Conservation (phyloP, 2,888 invertebrate genomes). For the Euzophera pinguis region DNA sequence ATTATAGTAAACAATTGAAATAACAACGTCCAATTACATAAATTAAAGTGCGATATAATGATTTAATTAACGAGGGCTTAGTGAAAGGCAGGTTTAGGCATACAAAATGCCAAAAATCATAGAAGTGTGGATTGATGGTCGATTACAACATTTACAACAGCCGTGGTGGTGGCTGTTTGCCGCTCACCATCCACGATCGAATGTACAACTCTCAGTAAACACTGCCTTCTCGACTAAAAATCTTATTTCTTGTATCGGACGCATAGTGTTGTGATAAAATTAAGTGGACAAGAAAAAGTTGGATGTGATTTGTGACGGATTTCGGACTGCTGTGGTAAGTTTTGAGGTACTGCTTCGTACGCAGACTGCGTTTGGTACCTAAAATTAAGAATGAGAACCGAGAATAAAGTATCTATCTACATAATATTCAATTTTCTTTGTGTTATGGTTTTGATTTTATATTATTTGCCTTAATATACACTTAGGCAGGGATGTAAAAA, state of each 20-base stretch:
- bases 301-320: slow-evolving; percentile 1
- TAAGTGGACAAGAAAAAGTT: neutral
- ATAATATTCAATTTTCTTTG: too few relatives aligned
- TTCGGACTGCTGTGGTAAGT: neutral
- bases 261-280: neutral
- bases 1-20: too few relatives aligned
- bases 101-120: slow-evolving; percentile 1
- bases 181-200: slow-evolving; percentile 25
- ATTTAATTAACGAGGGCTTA: neutral
- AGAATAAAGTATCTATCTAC: too few relatives aligned
- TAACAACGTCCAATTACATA: too few relatives aligned
- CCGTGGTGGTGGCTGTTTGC: slow-evolving; percentile 15
- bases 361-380: neutral
- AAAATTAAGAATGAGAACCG: too few relatives aligned
- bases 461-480: too few relatives aligned
- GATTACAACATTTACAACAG: slow-evolving; percentile 17
- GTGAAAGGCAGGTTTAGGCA: neutral
- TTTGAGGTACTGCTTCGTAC: neutral
- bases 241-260: neutral
- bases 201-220: slow-evolving; percentile 26
- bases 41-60: too few relatives aligned
- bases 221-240: slow-evolving; percentile 20
- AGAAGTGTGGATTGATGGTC: slow-evolving; percentile 11
- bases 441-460: too few relatives aligned
- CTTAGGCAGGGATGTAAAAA: too few relatives aligned